Base-by-base conservation (phyloP, 2,113 vertebrate genomes). In the Scalopus aquaticus region DNA sequence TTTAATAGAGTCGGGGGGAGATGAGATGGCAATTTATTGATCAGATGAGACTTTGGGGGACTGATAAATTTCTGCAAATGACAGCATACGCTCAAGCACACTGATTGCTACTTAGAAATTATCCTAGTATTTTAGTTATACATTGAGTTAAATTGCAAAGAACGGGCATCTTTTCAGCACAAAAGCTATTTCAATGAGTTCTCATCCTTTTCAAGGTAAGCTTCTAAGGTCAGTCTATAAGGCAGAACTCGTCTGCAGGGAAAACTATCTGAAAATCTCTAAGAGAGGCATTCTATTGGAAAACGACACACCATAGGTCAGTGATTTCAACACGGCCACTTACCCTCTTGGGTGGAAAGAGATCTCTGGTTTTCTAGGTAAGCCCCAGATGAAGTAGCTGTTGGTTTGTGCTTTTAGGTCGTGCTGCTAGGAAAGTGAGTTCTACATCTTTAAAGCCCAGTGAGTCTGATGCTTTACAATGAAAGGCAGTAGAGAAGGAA, bases 61-160 rank as follows among this genome's bases (percentile, higher is more conserved):
- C 26, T 51, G 79, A 84, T 95, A 94, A 30, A 93, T 95, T 91
- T 97, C 87, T 84, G 64, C 37, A 91, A 95, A 94, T 90, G 32
- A 22, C 78, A 20, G 35, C 54, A 30, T 46, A 1, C 32, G 32
- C 28, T 51, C 30, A 49, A 60, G 30, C 54, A 76, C 6, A 39
- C 58, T 13, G 56, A 83, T 62, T 20, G 30, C 37, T 35, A 1
- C 77, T 88, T 54, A 80, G 54, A 85, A 35, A 93, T 49, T 46
- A 42, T 76, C 70, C 76, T 76, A 20, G 37, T n/a, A 22, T 89
- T 88, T 94, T 72, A 28, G 54, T 58, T 80, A 30, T 39, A 74
- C 20, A 24, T 77, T 62, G 46, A 82, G 35, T 6, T 39, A 30
- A 28, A 35, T 46, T 82, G 78, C 35, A 82, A 91, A 93, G 35